Base-by-base conservation (phyloP, 2,797 vertebrate genomes). In the Otolemur crassicaudatus region DNA sequence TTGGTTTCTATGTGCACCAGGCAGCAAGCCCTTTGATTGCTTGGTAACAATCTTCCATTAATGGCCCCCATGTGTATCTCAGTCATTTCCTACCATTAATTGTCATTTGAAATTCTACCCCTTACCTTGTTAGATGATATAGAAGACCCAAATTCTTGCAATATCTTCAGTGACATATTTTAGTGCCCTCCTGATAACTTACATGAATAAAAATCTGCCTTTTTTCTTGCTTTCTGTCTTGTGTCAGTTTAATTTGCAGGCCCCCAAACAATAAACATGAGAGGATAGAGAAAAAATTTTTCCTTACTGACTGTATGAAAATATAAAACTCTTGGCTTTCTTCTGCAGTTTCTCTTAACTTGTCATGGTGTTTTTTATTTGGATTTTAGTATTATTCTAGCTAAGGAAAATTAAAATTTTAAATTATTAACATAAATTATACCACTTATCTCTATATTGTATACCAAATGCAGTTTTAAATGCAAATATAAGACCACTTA, bases 401-500 rank as follows among this genome's bases (percentile, higher is more conserved):
- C 37, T 34, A 86, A 87, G 83, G 19, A 85, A 88, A 89, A 88
- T 63, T 69, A 46, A 60, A 82, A 37, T 14, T 90, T 92, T 75
- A 77, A 92, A 86, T 84, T 84, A 93, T 86, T 91, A 89, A 19
- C 43, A 65, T 86, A 58, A 67, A 37, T 63, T 88, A n/a, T 67
- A 83, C 56, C 61, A 86, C 76, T 94, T 88, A 70, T 58, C 27
- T 92, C 92, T 90, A 40, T 86, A 79, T 56, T 88, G 1, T 77
- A 27, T 37, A 61, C 34, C 49, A 29, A 67, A 43, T 49, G 37
- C 13, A 90, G 14, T 49, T 82, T 92, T 87, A 84, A 92, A 84
- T 81, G 49, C 90, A 95, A 95, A 93, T 56, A 83, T 67, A 65
- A 70, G 69, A 34, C 37, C 86, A 94, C 37, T 93, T 94, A 77